A percentile compares a stretch with the other conserved stretches of the same genome.
Conservation (phyloP, 2,797 vertebrate species). For the Vipera ursinii region DNA sequence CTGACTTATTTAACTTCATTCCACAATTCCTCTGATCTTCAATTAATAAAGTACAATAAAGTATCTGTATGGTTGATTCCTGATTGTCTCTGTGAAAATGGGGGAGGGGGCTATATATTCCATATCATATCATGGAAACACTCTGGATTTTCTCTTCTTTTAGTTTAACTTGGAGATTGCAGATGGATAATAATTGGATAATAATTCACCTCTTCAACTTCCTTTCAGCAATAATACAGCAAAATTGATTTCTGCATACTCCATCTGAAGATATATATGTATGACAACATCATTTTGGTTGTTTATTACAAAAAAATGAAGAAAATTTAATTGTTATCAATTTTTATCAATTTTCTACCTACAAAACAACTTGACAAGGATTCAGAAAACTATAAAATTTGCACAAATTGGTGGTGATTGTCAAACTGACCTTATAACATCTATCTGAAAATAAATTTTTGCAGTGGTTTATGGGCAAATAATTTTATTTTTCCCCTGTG, state of each 20-base stretch:
- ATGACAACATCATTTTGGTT: not conserved
- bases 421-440: not conserved
- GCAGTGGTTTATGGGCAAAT: not conserved
- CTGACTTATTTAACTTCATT: too few species aligned
- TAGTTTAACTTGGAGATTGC: not conserved
- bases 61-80: not conserved
- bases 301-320: not conserved
- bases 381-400: not conserved
- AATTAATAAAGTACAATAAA: not conserved
- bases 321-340: not conserved
- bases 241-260: not conserved
- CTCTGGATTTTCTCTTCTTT: not conserved
- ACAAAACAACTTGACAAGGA: not conserved
- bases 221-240: not conserved
- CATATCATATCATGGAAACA: not conserved
- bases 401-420: not conserved
- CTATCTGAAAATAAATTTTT: not conserved
- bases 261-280: not conserved
- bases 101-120: not conserved
- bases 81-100: not conserved
- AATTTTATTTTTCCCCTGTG: not conserved
- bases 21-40: not conserved
- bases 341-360: not conserved
- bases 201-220: not conserved
- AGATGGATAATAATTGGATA: not conserved